Percentiles rank a stretch among this genome's conserved stretches.
These are phyloP conservation scores for Cephus sareptanus DNA, from an alignment of 2,888 invertebrate genomes.

Conservation along the genomic window DNA sequence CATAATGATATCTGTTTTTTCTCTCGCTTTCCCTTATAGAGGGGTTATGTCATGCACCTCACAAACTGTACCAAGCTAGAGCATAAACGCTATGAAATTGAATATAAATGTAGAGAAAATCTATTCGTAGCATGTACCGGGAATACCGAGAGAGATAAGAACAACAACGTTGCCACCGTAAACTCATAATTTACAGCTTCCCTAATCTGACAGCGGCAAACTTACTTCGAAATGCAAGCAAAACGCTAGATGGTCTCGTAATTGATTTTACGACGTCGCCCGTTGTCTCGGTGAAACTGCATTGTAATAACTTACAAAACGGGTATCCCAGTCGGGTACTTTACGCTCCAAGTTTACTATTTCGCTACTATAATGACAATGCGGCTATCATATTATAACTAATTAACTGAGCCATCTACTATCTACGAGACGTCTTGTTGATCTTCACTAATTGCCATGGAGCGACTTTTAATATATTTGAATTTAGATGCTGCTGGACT, in stretches of 20 bases:
- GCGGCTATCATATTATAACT: background rate
- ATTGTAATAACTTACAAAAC: background rate
- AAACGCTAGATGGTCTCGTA: background rate
- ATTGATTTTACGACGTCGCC: background rate
- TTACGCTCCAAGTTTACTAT: background rate
- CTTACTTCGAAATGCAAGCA: background rate
- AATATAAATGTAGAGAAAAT: background rate
- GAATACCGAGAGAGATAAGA: background rate
- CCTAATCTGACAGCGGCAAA: background rate
- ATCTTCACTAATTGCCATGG: background rate
- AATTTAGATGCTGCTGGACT: background rate
- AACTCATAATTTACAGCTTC: background rate
- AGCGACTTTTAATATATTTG: background rate
- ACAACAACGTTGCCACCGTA: background rate
- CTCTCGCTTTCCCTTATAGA: background rate
- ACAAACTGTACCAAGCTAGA: background rate
- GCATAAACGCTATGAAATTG: background rate
- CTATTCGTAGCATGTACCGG: background rate
- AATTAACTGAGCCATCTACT: background rate
- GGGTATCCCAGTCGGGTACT: background rate
- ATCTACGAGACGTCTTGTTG: background rate
- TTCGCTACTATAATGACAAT: background rate
- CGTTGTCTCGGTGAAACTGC: background rate
- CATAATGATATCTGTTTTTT: background rate
- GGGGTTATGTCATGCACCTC: background rate